Evolutionary conservation across 2,113 vertebrate genomes (phyloP).

Genomic region (Camelus bactrianus): DNA sequence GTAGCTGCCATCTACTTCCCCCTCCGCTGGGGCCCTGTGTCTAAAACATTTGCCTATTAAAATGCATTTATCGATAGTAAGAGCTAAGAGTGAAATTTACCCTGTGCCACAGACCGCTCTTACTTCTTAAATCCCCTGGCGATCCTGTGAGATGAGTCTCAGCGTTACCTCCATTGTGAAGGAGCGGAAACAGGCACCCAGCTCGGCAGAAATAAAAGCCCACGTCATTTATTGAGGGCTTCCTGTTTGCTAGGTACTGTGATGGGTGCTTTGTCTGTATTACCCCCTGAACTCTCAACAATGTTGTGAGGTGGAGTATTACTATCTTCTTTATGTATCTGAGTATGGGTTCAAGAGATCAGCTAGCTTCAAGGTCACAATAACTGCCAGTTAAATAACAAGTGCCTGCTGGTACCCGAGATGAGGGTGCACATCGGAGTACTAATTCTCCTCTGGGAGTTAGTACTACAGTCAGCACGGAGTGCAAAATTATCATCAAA

Average conservation of each 20-base stretch:
- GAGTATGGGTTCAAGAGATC: not conserved
- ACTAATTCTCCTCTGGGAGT: not conserved
- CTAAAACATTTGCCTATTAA: not conserved
- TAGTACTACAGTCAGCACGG: not conserved
- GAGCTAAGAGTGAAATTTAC: not conserved
- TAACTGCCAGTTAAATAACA: not conserved
- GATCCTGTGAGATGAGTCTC: not conserved
- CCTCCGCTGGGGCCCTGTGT: not conserved
- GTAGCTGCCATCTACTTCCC: not conserved
- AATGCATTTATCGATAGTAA: not conserved
- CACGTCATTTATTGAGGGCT: not conserved
- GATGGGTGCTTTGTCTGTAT: not conserved
- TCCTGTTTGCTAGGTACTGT: not conserved
- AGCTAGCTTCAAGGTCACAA: not conserved
- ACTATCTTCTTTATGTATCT: not conserved
- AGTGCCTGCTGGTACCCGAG: not conserved
- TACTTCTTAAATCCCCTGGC: not conserved
- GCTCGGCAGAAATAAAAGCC: constrained; percentile 1
- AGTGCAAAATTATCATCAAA: not conserved
- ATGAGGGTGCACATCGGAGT: not conserved
- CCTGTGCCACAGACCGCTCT: not conserved
- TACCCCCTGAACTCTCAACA: not conserved
- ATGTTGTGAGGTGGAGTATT: not conserved
- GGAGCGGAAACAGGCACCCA: not conserved
- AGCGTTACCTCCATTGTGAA: not conserved